phyloP scores from a whole-genome alignment of 1,140 invertebrate species.

The Lethocerus indicus region DNA sequence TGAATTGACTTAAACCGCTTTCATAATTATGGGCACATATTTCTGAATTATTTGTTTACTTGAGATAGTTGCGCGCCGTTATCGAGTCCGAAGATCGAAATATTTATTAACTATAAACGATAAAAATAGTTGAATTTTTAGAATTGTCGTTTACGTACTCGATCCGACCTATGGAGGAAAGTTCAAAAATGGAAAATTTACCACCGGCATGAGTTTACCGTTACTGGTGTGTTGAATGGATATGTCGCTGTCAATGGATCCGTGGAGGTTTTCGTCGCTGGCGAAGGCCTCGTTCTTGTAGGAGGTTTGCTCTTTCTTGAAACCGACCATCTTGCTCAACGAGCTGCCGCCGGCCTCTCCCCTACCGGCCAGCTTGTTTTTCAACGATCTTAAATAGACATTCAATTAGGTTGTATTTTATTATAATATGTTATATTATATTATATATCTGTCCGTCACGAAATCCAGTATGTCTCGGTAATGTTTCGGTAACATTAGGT shows the following conservation, averaged over 20 bases:
- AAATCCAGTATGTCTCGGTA: too few relatives aligned
- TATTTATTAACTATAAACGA: too few relatives aligned
- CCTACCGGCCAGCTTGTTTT: conserved; percentile 31
- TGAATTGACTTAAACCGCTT: too few relatives aligned
- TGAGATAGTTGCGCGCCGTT: too few relatives aligned
- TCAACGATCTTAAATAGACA: conserved; percentile 21
- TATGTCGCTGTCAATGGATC: conserved; percentile 18
- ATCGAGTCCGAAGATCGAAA: too few relatives aligned
- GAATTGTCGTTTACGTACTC: too few relatives aligned
- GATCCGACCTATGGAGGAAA: too few relatives aligned
- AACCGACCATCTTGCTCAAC: conserved; percentile 17
- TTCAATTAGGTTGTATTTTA: not conserved
- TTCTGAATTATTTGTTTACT: too few relatives aligned
- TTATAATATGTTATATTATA: not conserved
- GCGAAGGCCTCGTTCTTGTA: conserved; percentile 38
- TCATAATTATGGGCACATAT: too few relatives aligned
- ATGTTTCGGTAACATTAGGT: too few relatives aligned
- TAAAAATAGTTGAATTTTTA: too few relatives aligned
- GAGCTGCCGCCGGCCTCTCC: conserved; percentile 14
- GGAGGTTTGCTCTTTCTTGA: conserved; percentile 27
- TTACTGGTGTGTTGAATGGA: conserved; percentile 11
- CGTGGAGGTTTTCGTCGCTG: conserved; percentile 19
- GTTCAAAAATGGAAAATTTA: not conserved
- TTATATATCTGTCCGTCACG: not conserved
- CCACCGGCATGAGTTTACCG: conserved; percentile 5